A percentile compares a stretch with the other conserved stretches of the same genome.
Evolutionary conservation across 2,113 vertebrate genomes (phyloP).

Genomic region (Ascaphus truei): DNA sequence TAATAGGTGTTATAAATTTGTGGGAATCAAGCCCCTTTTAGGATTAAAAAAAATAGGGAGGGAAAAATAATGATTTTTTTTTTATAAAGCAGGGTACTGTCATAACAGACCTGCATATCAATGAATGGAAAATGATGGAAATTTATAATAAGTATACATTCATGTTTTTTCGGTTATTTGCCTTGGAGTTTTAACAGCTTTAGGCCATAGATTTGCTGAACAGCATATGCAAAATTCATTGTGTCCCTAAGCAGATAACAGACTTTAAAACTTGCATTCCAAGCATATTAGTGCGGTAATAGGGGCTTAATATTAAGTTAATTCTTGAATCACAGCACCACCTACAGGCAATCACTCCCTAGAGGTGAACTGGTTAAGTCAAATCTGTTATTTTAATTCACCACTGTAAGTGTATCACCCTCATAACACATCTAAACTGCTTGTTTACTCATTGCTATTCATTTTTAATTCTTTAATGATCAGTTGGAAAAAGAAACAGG

Average conservation of each 20-base stretch:
- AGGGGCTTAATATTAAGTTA: background rate
- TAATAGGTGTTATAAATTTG: too few relatives aligned
- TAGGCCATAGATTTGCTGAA: background rate
- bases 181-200: background rate
- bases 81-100: too few relatives aligned
- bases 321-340: background rate
- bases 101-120: too few relatives aligned
- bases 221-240: conserved; percentile 2
- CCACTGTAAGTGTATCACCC: too few relatives aligned
- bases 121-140: too few relatives aligned
- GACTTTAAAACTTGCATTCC: background rate
- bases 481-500: too few relatives aligned
- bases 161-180: conserved; percentile 14
- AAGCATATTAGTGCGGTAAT: background rate
- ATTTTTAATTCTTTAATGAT: background rate
- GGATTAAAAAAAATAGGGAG: too few relatives aligned
- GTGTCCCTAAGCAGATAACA: background rate
- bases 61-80: too few relatives aligned
- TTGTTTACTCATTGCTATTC: background rate
- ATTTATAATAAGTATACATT: too few relatives aligned
- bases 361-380: background rate
- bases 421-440: background rate
- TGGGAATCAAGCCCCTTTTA: too few relatives aligned
- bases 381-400: background rate
- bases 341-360: background rate